These are phyloP conservation scores for Tangara arthus DNA, from an alignment of 2,797 vertebrate genomes.

Conservation along the genomic window DNA sequence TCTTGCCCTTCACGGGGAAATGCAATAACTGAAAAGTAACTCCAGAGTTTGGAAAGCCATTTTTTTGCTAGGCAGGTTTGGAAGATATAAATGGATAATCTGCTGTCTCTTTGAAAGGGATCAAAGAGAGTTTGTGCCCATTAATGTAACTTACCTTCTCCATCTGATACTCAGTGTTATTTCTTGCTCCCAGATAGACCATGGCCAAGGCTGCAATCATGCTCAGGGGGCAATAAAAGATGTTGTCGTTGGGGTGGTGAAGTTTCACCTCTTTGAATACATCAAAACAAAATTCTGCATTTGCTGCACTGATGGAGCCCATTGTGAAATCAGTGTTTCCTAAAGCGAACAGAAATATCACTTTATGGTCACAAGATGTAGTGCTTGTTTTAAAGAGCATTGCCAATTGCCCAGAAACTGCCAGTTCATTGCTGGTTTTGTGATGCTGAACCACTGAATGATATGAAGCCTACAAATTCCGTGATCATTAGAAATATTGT, in stretches of 20 bases:
- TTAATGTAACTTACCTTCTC: constrained; percentile 63
- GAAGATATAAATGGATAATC: background rate
- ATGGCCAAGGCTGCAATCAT: constrained; percentile 69
- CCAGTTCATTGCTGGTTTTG: background rate
- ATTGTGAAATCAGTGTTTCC: constrained; percentile 8
- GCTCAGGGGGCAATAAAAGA: constrained; percentile 69
- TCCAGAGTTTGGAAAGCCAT: background rate
- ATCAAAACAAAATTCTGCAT: constrained; percentile 70
- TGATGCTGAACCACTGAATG: background rate
- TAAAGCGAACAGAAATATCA: background rate
- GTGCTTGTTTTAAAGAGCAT: background rate
- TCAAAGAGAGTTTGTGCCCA: background rate
- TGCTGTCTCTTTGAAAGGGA: background rate
- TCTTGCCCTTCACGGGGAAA: background rate
- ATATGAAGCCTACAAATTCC: background rate
- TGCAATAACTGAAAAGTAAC: background rate
- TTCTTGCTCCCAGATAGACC: constrained; percentile 72
- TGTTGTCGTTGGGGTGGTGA: constrained; percentile 35
- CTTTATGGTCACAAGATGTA: background rate
- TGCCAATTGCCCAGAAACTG: background rate
- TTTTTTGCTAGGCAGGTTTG: background rate
- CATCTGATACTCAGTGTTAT: constrained; percentile 69
- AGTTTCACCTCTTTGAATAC: constrained; percentile 67
- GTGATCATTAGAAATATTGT: background rate
- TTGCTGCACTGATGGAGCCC: constrained; percentile 69